These are phyloP conservation scores for Bubo blakistoni DNA, from an alignment of 2,113 vertebrate genomes.

Conservation along the genomic window DNA sequence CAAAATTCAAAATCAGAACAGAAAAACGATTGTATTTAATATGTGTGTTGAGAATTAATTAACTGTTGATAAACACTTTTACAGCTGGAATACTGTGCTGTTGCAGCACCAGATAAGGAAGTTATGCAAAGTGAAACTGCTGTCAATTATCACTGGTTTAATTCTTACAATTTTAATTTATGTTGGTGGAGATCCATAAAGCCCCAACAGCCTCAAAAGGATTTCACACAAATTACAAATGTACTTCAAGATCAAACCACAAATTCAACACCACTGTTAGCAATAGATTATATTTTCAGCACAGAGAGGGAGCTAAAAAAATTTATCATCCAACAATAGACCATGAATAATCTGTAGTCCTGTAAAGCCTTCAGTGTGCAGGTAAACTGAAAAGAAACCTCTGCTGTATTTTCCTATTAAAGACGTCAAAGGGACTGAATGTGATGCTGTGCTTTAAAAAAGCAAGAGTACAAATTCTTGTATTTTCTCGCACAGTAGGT, in stretches of 20 bases:
- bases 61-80: not conserved
- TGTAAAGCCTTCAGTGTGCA: not conserved
- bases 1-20: not conserved
- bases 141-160: not conserved
- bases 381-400: not conserved
- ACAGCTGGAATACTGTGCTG: not conserved
- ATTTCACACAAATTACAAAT: not conserved
- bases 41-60: not conserved
- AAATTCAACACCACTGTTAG: not conserved
- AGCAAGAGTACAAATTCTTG: not conserved
- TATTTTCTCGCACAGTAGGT: not conserved
- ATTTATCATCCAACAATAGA: fast-evolving
- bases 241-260: not conserved
- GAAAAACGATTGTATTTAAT: not conserved
- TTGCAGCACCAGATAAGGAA: not conserved
- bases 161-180: not conserved
- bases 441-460: not conserved
- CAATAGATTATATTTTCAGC: not conserved
- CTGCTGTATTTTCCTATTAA: not conserved
- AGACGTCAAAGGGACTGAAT: not conserved
- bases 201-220: not conserved
- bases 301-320: not conserved
- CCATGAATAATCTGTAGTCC: not conserved
- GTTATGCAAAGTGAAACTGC: not conserved
- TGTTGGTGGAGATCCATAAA: not conserved